phyloP scores from a whole-genome alignment of 1,140 invertebrate species.

The Cyclargus thomasi region DNA sequence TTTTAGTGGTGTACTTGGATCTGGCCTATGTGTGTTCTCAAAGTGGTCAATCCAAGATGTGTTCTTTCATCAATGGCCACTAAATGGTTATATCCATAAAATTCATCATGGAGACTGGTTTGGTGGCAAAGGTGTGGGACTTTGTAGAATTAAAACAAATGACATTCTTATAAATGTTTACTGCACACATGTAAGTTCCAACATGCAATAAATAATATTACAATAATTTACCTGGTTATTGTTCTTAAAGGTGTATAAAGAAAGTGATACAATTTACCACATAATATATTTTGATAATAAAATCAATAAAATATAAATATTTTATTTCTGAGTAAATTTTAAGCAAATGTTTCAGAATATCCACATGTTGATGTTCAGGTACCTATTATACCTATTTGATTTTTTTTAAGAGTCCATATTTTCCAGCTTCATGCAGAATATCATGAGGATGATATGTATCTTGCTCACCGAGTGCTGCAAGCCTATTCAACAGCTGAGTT shows the following conservation, averaged over 20 bases:
- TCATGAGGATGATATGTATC: conserved; percentile 89
- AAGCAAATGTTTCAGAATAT: too few relatives aligned
- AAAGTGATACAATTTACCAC: too few relatives aligned
- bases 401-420: conserved; percentile 18
- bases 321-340: too few relatives aligned
- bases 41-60: conserved; percentile 90
- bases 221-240: too few relatives aligned
- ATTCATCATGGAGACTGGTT: conserved; percentile 98
- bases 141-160: conserved; percentile 85
- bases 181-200: conserved; percentile 89
- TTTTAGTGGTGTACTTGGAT: conserved; percentile 91
- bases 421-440: conserved; percentile 96
- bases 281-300: too few relatives aligned
- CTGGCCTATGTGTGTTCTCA: conserved; percentile 94
- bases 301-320: too few relatives aligned
- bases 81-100: conserved; percentile 98
- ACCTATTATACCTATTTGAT: too few relatives aligned
- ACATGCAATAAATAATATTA: too few relatives aligned
- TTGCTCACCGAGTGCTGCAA: conserved; percentile 92
- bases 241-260: too few relatives aligned
- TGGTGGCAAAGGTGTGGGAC: conserved; percentile 95
- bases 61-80: conserved; percentile 92
- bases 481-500: conserved; percentile 96
- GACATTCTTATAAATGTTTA: conserved; percentile 89
- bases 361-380: too few relatives aligned